Evolutionary conservation across 2,797 vertebrate genomes (phyloP), one percentile per base, ranked within the genome.

Genomic region (Hemibagrus guttatus): DNA sequence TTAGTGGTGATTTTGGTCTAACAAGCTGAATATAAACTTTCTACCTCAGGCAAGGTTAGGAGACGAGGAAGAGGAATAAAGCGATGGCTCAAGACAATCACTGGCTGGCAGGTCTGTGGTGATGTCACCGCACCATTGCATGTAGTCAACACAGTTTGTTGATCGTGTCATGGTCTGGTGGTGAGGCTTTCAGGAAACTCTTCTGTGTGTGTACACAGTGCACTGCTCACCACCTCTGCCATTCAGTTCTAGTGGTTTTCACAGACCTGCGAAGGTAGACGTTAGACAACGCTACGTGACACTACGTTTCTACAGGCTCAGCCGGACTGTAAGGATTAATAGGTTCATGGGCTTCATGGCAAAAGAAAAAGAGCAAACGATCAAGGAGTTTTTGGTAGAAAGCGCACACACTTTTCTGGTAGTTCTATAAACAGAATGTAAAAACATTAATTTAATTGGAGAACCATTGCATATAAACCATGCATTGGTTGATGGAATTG

Each of bases 21-120:
- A 90, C 89, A 89, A 89, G 86, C 87, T 84, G 80, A 88, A 90
- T 87, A 88, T 89, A 89, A 88, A 90, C 81, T 1, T 56, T 81
- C 42, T 81, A 87, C 80, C 76, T 89, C 86, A 84, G 78, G 66
- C 86, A 84, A 89, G 88, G 86, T 90, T 89, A 87, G 84, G 66
- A 68, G 72, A 68, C 81, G 42, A 88, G 71, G 74, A 83, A 68
- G 84, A 78, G 80, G 63, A 88, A 85, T 59, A 63, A 78, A 78
- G 58, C 35, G 56, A 13, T 80, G 63, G 46, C 84, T 28, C 78
- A 59, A 78, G 79, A 85, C 84, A 85, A 83, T 85, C 85, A 79
- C 68, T 69, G 80, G 71, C 61, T 85, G 46, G 86, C 64, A 16
- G 83, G 84, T 85, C 69, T 83, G 87, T 54, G 71, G 80, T 83